These are phyloP conservation scores for Melierax canorus DNA, from an alignment of 2,113 vertebrate genomes.

Conservation along the genomic window DNA sequence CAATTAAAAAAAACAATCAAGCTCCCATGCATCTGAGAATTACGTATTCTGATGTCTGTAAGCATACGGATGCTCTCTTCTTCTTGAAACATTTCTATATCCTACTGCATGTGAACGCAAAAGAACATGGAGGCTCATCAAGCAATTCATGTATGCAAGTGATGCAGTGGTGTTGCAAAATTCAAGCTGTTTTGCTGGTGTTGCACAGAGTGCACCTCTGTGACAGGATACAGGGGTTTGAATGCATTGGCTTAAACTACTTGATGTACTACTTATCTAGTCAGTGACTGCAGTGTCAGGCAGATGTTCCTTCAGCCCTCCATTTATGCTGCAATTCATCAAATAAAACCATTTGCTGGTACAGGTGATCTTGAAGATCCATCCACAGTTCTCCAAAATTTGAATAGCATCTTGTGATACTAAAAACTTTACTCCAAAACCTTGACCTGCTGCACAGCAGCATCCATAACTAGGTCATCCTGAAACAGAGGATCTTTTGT, in stretches of 20 bases:
- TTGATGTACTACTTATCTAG: not conserved
- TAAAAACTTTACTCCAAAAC: not conserved
- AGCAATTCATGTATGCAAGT: fast-evolving
- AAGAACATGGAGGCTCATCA: not conserved
- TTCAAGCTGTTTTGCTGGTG: not conserved
- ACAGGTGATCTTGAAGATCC: not conserved
- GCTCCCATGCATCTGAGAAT: not conserved
- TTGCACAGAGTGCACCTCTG: not conserved
- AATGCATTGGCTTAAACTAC: not conserved
- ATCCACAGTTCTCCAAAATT: not conserved
- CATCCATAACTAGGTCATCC: slow-evolving; percentile 21
- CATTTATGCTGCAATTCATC: fast-evolving
- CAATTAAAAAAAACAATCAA: not conserved
- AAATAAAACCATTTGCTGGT: not conserved
- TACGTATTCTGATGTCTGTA: not conserved
- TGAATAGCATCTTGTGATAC: not conserved
- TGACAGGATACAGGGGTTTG: fast-evolving
- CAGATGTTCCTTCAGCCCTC: not conserved
- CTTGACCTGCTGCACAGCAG: not conserved
- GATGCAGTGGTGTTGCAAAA: not conserved
- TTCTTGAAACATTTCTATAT: not conserved
- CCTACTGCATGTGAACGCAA: fast-evolving
- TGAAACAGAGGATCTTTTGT: not conserved
- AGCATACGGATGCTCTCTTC: not conserved
- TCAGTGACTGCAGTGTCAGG: not conserved